Conservation (phyloP, 2,797 vertebrate species). For the Eidolon dupreanum region DNA sequence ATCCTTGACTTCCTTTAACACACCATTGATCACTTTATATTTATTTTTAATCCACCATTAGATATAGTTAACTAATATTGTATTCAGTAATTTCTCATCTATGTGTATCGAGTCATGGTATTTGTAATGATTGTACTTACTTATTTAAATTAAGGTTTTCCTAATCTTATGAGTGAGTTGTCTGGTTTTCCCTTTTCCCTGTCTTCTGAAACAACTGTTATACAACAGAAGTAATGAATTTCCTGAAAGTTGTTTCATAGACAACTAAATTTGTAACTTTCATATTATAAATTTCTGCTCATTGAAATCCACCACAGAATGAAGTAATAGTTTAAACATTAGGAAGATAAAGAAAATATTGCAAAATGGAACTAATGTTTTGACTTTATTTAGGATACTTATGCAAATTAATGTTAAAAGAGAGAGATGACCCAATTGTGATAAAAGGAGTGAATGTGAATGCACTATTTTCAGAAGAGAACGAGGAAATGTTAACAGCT, state of each 20-base stretch:
- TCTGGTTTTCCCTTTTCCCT: neutral
- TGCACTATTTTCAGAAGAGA: neutral
- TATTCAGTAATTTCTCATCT: neutral
- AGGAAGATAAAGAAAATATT: neutral
- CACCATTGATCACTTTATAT: neutral
- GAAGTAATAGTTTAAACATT: neutral
- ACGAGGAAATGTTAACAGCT: neutral
- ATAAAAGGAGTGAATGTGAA: neutral
- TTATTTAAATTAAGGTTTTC: slow-evolving; percentile 4
- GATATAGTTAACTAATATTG: neutral
- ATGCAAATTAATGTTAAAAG: neutral
- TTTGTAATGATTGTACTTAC: neutral
- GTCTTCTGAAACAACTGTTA: neutral
- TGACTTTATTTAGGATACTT: neutral
- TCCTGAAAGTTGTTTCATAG: neutral
- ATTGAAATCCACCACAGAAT: neutral
- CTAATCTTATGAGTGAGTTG: neutral
- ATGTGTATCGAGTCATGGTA: neutral
- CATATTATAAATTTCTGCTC: neutral
- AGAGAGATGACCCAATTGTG: neutral
- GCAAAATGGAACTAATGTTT: neutral
- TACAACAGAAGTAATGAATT: neutral
- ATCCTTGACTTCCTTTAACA: slow-evolving; percentile 29
- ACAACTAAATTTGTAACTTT: neutral
- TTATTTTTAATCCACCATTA: neutral